Base-by-base conservation (phyloP, 2,888 invertebrate species). In the Nomada fabriciana region DNA sequence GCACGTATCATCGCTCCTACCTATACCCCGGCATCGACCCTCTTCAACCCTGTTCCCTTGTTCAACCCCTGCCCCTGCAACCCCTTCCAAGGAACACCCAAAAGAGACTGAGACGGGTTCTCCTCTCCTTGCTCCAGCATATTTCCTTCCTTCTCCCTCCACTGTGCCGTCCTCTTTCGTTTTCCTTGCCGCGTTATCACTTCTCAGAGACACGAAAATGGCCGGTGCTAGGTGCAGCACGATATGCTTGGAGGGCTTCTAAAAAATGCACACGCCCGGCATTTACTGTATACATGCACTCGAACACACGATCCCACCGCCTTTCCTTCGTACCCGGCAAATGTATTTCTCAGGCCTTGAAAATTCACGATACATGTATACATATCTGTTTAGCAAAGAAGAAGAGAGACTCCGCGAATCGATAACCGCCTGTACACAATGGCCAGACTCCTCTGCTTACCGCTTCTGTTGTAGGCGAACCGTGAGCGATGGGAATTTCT, bases 1-100 rank as follows among this genome's bases (percentile, higher is more conserved):
- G 88, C 92, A 93, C 92, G 92, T 92, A 92, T 90, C 91, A 89
- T 87, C 88, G 88, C 88, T 86, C 87, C 87, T 87, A 75, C 84
- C 89, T 87, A 80, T 85, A 77, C 59, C 77, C 86, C 50, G 82
- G 86, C 84, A 13, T 78, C 80, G 75, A 82, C 80, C 74, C 82
- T 84, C 78, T 80, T 76, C 72, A 78, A 74, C 82, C 69, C 85
- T 65, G 69, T 80, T 76, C 71, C 15, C 47, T 47, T 47, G 47
- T 47, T 47, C 47, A 15, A 59, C 69, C 82, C 76, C 83, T 73
- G 77, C 80, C 69, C 68, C 76, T 5, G 77, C 76, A 73, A 76
- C 64, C 79, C 79, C 78, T 73, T 70, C 84, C 57, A 78, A 72
- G 70, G 57, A 76, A 79, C 59, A 47, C 29, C 59, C 71, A 68